Percentiles rank a stretch among this genome's conserved stretches.
Conservation (phyloP, 1,140 invertebrate genomes). For the Neotoxoptera formosana region DNA sequence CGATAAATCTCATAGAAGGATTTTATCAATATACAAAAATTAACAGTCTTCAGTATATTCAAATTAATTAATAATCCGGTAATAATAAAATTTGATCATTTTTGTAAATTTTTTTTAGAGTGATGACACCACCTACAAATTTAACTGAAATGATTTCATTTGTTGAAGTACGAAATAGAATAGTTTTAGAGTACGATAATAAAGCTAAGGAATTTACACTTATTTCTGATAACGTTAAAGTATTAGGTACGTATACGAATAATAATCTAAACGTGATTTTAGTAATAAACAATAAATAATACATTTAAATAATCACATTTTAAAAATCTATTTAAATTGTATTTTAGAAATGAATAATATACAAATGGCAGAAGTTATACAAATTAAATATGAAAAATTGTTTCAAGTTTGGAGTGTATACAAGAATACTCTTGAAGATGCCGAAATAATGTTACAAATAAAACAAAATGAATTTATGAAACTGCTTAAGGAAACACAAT, state of each 20-base stretch:
- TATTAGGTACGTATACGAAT: neutral
- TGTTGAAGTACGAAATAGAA: neutral
- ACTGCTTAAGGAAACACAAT: neutral
- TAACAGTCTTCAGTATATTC: neutral
- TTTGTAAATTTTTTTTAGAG: neutral
- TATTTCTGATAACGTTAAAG: conserved; percentile 16
- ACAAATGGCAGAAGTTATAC: neutral
- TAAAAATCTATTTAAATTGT: neutral
- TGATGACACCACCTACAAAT: conserved; percentile 20
- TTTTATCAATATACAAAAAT: conserved; percentile 26
- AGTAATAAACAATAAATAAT: neutral
- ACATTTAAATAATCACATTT: neutral
- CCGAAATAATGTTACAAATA: conserved; percentile 40
- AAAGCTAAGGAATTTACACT: conserved; percentile 27
- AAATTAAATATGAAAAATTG: neutral
- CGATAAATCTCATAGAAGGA: conserved; percentile 6
- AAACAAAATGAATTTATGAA: conserved; percentile 26
- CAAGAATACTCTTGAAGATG: conserved; percentile 43
- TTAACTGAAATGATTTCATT: conserved; percentile 33
- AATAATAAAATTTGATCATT: neutral
- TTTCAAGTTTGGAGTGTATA: neutral
- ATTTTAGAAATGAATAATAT: conserved; percentile 16
- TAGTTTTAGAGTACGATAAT: conserved; percentile 20
- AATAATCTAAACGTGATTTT: neutral
- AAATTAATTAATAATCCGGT: neutral